Evolutionary conservation across 2,888 invertebrate species (phyloP).

Genomic region (Plebejus anna): DNA sequence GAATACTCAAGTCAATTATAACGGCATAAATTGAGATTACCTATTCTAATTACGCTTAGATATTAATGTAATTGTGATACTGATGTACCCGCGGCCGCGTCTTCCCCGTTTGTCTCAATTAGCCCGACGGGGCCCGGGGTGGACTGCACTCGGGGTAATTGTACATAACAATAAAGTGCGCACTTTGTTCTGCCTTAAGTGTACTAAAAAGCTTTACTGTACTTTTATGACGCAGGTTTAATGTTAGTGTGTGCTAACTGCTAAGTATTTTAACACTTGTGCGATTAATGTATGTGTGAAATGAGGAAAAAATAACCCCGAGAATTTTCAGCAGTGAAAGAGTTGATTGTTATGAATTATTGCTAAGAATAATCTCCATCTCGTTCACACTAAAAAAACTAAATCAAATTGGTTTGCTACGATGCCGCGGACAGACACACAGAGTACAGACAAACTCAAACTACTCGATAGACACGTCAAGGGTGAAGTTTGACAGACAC

Average conservation of each 20-base stretch:
- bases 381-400: neutral
- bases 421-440: neutral
- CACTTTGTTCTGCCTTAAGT: slow-evolving; percentile 35
- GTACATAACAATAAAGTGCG: slow-evolving; percentile 21
- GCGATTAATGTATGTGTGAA: neutral
- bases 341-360: too few species aligned
- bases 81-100: slow-evolving; percentile 49
- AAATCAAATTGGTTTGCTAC: neutral
- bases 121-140: slow-evolving; percentile 63
- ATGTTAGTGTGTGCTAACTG: neutral
- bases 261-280: neutral
- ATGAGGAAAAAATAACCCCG: too few species aligned
- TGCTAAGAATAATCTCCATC: neutral
- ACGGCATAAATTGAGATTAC: neutral
- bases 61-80: neutral
- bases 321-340: too few species aligned
- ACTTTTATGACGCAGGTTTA: neutral
- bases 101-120: slow-evolving; percentile 78
- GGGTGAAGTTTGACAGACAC: neutral
- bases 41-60: neutral
- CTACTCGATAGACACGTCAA: too few species aligned
- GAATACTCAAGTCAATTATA: neutral
- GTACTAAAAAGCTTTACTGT: slow-evolving; percentile 23
- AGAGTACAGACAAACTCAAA: neutral
- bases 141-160: slow-evolving; percentile 42